Percentiles rank a stretch among this genome's conserved stretches.
These are phyloP conservation scores for Chlorocebus sabaeus DNA, from an alignment of 2,113 vertebrate genomes.

Conservation along the genomic window DNA sequence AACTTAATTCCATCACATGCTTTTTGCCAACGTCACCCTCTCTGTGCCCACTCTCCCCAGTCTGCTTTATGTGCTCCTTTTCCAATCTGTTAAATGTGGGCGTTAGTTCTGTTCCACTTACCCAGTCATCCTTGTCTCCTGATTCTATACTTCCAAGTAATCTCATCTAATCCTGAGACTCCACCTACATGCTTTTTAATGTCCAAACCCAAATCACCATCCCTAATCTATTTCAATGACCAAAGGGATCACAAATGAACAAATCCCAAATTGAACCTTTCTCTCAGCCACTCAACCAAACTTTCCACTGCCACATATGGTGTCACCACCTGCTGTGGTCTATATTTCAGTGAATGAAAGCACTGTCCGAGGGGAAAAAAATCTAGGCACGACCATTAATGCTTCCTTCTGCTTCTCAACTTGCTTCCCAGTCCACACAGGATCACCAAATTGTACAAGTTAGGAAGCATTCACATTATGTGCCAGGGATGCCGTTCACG, in stretches of 20 bases:
- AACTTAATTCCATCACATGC: neutral
- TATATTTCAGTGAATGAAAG: neutral
- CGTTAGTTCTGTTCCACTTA: neutral
- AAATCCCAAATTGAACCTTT: neutral
- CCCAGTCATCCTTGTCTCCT: neutral
- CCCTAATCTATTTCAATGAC: neutral
- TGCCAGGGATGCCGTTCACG: neutral
- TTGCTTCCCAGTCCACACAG: neutral
- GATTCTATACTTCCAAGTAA: neutral
- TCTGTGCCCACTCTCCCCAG: neutral
- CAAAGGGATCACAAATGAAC: neutral
- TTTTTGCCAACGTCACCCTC: neutral
- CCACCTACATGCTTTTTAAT: neutral
- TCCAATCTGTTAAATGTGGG: neutral
- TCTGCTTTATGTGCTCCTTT: neutral
- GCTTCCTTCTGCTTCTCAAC: neutral
- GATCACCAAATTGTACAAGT: neutral
- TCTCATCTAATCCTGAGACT: neutral
- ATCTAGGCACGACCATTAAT: neutral
- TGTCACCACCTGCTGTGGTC: neutral
- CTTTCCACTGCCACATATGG: neutral
- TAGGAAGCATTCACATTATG: neutral
- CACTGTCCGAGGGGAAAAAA: neutral
- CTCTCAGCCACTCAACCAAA: neutral
- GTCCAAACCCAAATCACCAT: neutral